Conservation (phyloP, 1,140 invertebrate genomes). For the Galleria mellonella region DNA sequence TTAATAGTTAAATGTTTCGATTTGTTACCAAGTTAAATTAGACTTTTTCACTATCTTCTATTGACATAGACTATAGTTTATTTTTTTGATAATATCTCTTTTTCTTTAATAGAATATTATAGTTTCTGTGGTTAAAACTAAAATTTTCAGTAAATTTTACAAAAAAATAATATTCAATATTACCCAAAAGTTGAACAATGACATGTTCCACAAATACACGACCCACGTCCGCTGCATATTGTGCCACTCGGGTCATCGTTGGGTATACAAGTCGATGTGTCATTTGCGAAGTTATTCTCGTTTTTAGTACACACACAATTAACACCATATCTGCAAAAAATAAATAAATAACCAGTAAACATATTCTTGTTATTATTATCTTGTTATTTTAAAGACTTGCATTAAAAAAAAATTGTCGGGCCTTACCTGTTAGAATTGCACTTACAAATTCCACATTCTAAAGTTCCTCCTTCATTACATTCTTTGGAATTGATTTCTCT, state of each 20-base stretch:
- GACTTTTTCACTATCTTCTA: too few species aligned
- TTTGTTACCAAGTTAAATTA: too few species aligned
- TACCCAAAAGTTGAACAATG: slow-evolving; percentile 63
- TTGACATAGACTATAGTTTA: too few species aligned
- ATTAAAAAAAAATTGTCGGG: too few species aligned
- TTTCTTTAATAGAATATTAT: too few species aligned
- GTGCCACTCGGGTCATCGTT: slow-evolving; percentile 72
- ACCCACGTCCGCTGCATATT: slow-evolving; percentile 75
- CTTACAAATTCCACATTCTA: slow-evolving; percentile 83
- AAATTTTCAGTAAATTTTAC: too few species aligned
- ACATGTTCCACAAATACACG: slow-evolving; percentile 80
- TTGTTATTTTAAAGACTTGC: too few species aligned
- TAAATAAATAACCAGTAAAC: background rate
- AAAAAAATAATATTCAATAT: background rate
- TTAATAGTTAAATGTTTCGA: too few species aligned
- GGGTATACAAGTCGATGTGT: slow-evolving; percentile 70
- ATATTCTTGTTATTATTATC: too few species aligned
- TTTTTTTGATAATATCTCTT: too few species aligned
- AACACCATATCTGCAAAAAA: slow-evolving; percentile 79
- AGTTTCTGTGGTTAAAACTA: too few species aligned
- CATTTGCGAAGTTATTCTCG: slow-evolving; percentile 34
- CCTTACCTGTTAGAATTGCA: slow-evolving; percentile 77
- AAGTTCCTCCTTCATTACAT: slow-evolving; percentile 72
- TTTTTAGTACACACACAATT: slow-evolving; percentile 39
- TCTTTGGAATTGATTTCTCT: slow-evolving; percentile 31